Conservation (phyloP, 2,888 invertebrate genomes). For the Sphaeridia pumilis region DNA sequence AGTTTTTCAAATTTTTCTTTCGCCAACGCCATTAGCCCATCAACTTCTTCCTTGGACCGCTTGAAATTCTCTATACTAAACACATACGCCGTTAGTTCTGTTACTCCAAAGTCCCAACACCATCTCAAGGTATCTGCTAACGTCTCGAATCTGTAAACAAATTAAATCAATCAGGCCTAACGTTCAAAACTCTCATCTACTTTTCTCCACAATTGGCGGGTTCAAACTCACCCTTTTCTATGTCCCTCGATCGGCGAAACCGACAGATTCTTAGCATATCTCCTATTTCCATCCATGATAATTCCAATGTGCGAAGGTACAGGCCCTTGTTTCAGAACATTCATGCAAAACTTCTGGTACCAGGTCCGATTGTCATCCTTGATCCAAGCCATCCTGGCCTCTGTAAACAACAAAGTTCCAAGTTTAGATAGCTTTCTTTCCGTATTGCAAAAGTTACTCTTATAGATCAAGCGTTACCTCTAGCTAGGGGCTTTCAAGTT, state of each 20-base stretch:
- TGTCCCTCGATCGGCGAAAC: slow-evolving; percentile 46
- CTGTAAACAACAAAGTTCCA: no score
- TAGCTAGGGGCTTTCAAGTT: no score
- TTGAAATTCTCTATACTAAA: slow-evolving; percentile 99
- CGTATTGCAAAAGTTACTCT: no score
- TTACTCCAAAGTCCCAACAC: slow-evolving; percentile 82
- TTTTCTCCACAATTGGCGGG: no score
- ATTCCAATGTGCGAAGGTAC: slow-evolving; percentile 88
- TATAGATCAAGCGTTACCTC: no score
- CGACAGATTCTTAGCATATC: slow-evolving; percentile 34
- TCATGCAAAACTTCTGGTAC: slow-evolving; percentile 60
- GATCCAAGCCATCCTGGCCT: slow-evolving; percentile 59
- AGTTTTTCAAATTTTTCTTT: slow-evolving; percentile 39
- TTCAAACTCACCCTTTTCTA: slow-evolving; percentile 36
- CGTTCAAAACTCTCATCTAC: no score
- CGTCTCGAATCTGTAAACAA: slow-evolving; percentile 57
- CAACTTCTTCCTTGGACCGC: slow-evolving; percentile 76
- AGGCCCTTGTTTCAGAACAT: slow-evolving; percentile 64
- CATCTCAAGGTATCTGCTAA: slow-evolving; percentile 69
- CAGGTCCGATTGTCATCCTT: slow-evolving; percentile 60
- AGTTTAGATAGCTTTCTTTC: no score
- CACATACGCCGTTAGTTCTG: slow-evolving; percentile 94
- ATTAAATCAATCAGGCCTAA: no score
- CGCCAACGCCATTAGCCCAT: slow-evolving; percentile 74
- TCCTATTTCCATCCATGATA: slow-evolving; percentile 53